Conservation (phyloP, 1,140 invertebrate genomes). For the Notospermus geniculatus region DNA sequence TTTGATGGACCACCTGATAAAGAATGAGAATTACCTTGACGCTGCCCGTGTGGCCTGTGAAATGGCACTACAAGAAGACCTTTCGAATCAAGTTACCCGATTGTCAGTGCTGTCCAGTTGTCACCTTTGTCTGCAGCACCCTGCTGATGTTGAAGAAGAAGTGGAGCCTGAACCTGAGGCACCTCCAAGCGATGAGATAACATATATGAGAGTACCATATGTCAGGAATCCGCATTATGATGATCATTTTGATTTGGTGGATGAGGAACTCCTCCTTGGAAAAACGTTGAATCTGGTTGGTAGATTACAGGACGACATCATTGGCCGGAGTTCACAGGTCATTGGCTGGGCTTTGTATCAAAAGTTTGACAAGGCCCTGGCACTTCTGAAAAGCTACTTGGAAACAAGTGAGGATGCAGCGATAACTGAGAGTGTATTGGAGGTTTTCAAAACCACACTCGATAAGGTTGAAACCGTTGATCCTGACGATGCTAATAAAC, state of each 20-base stretch:
- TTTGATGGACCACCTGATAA: slow-evolving; percentile 77
- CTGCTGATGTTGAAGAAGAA: too few relatives aligned
- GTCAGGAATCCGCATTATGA: slow-evolving; percentile 80
- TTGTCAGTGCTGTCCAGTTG: slow-evolving; percentile 53
- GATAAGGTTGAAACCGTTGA: slow-evolving; percentile 3
- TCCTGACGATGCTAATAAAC: not conserved
- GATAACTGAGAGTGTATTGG: not conserved
- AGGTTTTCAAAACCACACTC: slow-evolving; percentile 35
- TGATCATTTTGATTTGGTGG: slow-evolving; percentile 80
- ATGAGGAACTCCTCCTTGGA: slow-evolving; percentile 68
- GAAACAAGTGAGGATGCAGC: not conserved
- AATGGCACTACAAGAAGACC: slow-evolving; percentile 88
- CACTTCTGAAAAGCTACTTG: slow-evolving; percentile 24
- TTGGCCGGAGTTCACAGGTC: slow-evolving; percentile 67
- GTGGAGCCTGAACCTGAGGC: too few relatives aligned
- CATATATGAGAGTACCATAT: slow-evolving; percentile 69
- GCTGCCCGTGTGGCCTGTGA: slow-evolving; percentile 75
- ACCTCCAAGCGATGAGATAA: slow-evolving; percentile 37
- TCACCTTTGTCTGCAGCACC: too few relatives aligned
- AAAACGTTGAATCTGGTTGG: slow-evolving; percentile 71
- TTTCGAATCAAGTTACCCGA: slow-evolving; percentile 68
- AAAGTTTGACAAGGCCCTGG: slow-evolving; percentile 64
- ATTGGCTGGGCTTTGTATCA: slow-evolving; percentile 62
- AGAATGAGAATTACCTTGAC: slow-evolving; percentile 65
- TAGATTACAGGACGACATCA: slow-evolving; percentile 50